Percentiles rank a stretch among this genome's conserved stretches.
Conservation (phyloP, 2,888 invertebrate species). For the Drosophila rellima region DNA sequence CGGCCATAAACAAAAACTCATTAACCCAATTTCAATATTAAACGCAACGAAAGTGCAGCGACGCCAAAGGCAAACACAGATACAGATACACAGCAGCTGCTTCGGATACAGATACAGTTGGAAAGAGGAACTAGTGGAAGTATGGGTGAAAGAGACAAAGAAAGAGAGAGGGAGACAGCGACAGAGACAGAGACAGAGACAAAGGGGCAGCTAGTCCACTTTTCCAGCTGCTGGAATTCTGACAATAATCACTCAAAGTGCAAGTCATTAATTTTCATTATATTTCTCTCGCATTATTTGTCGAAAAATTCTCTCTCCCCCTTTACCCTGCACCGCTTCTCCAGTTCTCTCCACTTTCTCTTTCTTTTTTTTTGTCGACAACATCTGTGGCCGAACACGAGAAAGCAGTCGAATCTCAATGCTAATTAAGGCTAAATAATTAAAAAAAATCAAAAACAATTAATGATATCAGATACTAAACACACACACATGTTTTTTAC, state of each 20-base stretch:
- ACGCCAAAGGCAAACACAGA: conserved; percentile 45
- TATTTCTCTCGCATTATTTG: conserved; percentile 50
- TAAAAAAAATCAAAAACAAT: conserved; percentile 1
- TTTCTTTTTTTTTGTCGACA: not conserved
- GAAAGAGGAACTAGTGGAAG: not conserved
- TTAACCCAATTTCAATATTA: conserved; percentile 78
- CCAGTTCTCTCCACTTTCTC: not conserved
- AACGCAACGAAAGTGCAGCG: conserved; percentile 62
- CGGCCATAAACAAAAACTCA: conserved; percentile 73
- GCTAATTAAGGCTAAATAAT: conserved; percentile 12
- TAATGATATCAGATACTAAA: conserved; percentile 26
- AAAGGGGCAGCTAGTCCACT: conserved; percentile 5
- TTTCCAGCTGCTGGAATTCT: conserved; percentile 14
- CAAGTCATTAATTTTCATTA: conserved; percentile 66
- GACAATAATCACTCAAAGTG: conserved; percentile 57
- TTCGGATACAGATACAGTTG: conserved; percentile 3
- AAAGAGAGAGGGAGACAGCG: not conserved
- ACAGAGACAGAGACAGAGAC: not conserved
- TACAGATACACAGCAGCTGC: conserved; percentile 11
- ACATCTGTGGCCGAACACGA: conserved; percentile 13
- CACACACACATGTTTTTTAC: not conserved
- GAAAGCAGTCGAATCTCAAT: conserved; percentile 3
- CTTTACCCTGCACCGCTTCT: not conserved
- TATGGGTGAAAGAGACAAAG: not conserved
- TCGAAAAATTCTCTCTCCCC: conserved; percentile 30